Conservation (phyloP, 1,140 invertebrate species). For the Nephila pilipes region DNA sequence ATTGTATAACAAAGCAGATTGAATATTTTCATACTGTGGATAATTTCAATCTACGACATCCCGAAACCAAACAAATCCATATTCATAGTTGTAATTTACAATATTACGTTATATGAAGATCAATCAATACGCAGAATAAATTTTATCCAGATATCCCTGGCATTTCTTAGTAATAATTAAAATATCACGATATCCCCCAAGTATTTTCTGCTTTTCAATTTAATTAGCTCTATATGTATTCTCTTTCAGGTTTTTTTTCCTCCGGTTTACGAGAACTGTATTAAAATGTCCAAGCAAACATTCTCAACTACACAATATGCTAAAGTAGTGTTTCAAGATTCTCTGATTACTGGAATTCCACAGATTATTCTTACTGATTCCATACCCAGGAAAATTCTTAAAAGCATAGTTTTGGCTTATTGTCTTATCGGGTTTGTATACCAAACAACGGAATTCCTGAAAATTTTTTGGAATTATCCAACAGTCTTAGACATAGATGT, state of each 20-base stretch:
- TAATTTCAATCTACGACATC: too few relatives aligned
- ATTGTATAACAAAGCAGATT: too few relatives aligned
- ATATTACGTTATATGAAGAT: too few relatives aligned
- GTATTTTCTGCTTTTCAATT: too few relatives aligned
- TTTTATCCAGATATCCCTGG: too few relatives aligned
- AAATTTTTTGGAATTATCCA: slow-evolving; percentile 69
- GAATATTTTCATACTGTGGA: too few relatives aligned
- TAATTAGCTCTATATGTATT: neutral
- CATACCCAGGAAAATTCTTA: slow-evolving; percentile 44
- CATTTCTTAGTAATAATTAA: too few relatives aligned
- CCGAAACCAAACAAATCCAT: too few relatives aligned
- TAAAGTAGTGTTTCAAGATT: slow-evolving; percentile 56
- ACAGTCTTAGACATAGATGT: slow-evolving; percentile 71
- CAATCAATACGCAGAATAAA: too few relatives aligned
- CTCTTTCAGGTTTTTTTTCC: neutral
- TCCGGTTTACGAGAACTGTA: neutral
- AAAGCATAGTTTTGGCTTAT: slow-evolving; percentile 18
- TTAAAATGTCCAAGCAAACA: neutral
- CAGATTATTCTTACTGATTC: slow-evolving; percentile 25
- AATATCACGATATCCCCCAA: too few relatives aligned
- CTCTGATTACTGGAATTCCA: slow-evolving; percentile 66
- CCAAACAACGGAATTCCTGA: slow-evolving; percentile 64
- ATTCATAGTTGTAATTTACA: too few relatives aligned
- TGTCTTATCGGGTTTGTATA: slow-evolving; percentile 68
- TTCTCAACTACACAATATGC: neutral